Conservation (phyloP, 2,888 invertebrate genomes). For the Leptinotarsa juncta region DNA sequence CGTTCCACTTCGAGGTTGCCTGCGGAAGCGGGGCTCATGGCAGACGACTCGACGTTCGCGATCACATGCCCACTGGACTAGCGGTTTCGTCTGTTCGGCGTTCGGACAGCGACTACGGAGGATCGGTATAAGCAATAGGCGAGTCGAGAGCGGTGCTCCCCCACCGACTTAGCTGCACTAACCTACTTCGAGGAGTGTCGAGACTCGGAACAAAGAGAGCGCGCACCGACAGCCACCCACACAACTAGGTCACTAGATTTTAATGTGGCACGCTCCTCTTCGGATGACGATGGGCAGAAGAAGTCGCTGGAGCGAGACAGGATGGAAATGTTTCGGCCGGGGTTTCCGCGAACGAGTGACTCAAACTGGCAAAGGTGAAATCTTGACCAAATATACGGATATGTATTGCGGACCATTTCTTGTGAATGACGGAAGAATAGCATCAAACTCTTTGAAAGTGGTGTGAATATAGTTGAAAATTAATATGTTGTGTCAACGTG, state of each 20-base stretch:
- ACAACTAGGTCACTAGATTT: conserved; percentile 62
- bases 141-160: conserved; percentile 33
- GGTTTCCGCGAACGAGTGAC: background rate
- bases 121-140: conserved; percentile 58
- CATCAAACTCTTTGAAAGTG: too few species aligned
- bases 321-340: background rate
- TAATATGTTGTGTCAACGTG: too few species aligned
- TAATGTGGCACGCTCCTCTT: conserved; percentile 24
- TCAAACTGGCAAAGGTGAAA: background rate
- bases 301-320: background rate
- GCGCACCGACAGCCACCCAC: conserved; percentile 60
- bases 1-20: conserved; percentile 73
- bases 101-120: conserved; percentile 41
- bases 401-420: too few species aligned
- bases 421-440: too few species aligned
- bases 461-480: too few species aligned
- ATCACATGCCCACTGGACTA: conserved; percentile 52
- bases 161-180: conserved; percentile 60
- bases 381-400: background rate
- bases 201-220: conserved; percentile 58
- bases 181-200: conserved; percentile 62
- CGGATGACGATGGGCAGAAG: background rate
- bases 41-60: conserved; percentile 56
- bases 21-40: conserved; percentile 81
- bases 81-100: conserved; percentile 46